phyloP scores from a whole-genome alignment of 2,888 invertebrate genomes.

The Kryphioiulus occultus region DNA sequence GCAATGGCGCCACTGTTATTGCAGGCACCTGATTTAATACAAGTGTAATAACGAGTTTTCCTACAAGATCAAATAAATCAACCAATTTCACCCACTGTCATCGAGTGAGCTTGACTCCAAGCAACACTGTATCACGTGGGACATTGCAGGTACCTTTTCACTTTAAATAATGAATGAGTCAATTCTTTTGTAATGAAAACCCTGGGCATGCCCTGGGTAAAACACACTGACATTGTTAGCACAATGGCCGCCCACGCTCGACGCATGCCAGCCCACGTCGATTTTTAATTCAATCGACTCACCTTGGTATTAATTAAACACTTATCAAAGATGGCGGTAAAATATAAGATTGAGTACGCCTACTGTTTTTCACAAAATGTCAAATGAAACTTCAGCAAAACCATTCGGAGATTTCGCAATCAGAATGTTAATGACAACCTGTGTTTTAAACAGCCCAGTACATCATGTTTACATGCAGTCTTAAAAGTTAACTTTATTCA shows the following conservation, averaged over 20 bases:
- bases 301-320: slow-evolving; percentile 35
- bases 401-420: background rate
- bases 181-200: background rate
- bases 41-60: background rate
- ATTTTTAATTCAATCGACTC: background rate
- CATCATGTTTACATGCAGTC: no score
- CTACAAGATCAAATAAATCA: background rate
- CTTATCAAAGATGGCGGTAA: slow-evolving; percentile 20
- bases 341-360: background rate
- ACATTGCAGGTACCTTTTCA: background rate
- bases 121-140: background rate
- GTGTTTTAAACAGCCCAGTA: background rate
- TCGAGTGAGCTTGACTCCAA: background rate
- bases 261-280: background rate
- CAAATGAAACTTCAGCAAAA: background rate
- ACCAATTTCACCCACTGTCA: background rate
- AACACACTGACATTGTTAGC: background rate
- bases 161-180: background rate
- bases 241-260: background rate
- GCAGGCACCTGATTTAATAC: background rate
- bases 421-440: background rate
- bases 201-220: background rate
- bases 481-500: no score
- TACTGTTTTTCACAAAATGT: background rate
- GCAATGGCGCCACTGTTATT: background rate